Evolutionary conservation across 1,140 invertebrate genomes (phyloP), one percentile per base, ranked within the genome.

Genomic region (Camponotus vicinus): DNA sequence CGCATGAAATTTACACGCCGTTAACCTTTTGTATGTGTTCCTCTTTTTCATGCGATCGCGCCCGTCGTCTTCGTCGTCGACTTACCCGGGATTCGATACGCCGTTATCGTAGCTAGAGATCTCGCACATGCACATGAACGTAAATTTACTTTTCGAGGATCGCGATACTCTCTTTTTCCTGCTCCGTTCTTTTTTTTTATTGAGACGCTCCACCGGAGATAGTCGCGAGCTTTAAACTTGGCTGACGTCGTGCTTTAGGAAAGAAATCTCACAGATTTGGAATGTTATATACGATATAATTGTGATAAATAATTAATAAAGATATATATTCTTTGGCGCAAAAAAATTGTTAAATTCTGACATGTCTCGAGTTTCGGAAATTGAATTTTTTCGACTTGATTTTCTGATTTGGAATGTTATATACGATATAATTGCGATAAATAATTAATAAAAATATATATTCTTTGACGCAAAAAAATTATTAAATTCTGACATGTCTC

Each of bases 1-100:
- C n/a, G 18, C 69, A 45, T 70, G 80, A 84, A 87, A 75, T 87
- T 87, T 87, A 87, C 73, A 85, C 82, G 49, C 67, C 69, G 73
- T 87, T 87, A 87, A 85, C 83, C 40, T 78, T 85, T 80, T 34
- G 34, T 57, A 42, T 21, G 21, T n/a, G 27, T 45, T 61, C 34
- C 40, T 61, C 70, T 75, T 84, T 40, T 75, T 83, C 66, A 49
- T 45, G 78, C 45, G 77, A 79, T 69, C 45, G 45, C 63, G 27
- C 21, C 11, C 55, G 55, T 75, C 55, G 71, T 75, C 55, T 18
- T 37, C 45, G 37, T 40, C 37, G 37, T 40, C 3, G 37, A 27
- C 27, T n/a, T 45, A 18, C 27, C 42, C 45, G 21, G 11, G 7
- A 57, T 80, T 80, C 34, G 34, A 70, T n/a, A 42, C 63, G 21